phyloP scores from a whole-genome alignment of 2,888 invertebrate species.

The Dexiosoma caninum region DNA sequence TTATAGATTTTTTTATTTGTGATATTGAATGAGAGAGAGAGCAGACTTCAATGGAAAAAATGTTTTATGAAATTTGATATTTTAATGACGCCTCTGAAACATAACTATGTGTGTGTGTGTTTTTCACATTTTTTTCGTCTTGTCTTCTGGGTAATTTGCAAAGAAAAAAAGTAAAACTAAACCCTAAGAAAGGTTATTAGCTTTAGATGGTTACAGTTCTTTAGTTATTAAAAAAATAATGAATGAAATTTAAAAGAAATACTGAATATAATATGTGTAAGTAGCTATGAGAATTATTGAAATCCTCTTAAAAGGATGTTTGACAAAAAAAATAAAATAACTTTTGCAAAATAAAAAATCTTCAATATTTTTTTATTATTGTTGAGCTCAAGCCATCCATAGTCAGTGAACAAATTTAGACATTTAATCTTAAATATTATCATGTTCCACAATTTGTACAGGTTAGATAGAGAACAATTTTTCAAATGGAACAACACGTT shows the following conservation, averaged over 20 bases:
- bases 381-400: too few species aligned
- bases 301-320: too few species aligned
- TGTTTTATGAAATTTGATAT: constrained; percentile 59
- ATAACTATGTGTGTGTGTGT: neutral
- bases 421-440: too few species aligned
- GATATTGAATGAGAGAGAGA: constrained; percentile 1
- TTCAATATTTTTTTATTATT: too few species aligned
- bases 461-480: too few species aligned
- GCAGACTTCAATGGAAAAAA: constrained; percentile 30
- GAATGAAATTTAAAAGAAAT: neutral
- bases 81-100: constrained; percentile 37
- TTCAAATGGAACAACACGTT: too few species aligned
- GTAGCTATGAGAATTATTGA: neutral
- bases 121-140: neutral
- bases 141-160: constrained; percentile 38
- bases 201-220: constrained; percentile 32
- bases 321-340: neutral
- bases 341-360: too few species aligned
- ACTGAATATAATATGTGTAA: neutral
- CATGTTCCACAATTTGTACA: too few species aligned
- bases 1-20: too few species aligned
- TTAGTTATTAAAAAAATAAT: constrained; percentile 5
- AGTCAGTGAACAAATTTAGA: too few species aligned
- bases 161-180: constrained; percentile 6
- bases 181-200: constrained; percentile 39